Percentiles rank a stretch among this genome's conserved stretches.
Conservation (phyloP, 64 coral and sea anemone species). For the Astreopora myriophthalma region DNA sequence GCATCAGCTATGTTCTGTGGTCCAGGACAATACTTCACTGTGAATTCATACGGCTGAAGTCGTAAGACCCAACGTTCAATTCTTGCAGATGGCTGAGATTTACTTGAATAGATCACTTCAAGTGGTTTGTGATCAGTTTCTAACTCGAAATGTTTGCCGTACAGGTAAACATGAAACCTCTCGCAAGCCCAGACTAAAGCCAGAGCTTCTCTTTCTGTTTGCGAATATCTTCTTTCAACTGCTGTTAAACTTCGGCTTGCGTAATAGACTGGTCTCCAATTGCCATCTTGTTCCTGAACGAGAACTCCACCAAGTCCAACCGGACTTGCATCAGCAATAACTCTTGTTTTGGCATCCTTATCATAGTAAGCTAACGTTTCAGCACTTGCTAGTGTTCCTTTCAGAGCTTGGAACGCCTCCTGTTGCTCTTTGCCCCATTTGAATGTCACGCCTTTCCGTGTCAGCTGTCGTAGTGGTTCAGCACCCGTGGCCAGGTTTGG, state of each 20-base stretch:
- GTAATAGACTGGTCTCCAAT: neutral
- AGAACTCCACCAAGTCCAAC: neutral
- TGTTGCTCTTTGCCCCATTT: neutral
- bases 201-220: neutral
- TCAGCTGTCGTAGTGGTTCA: conserved; percentile 7
- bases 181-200: neutral
- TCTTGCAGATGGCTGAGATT: neutral
- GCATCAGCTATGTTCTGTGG: neutral
- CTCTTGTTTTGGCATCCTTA: conserved; percentile 11
- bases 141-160: neutral
- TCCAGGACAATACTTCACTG: neutral
- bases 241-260: neutral
- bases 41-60: neutral
- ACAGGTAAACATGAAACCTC: neutral
- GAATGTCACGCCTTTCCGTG: neutral
- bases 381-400: neutral
- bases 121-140: neutral
- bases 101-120: neutral
- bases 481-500: conserved; percentile 32
- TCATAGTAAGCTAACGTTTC: conserved; percentile 15
- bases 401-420: neutral
- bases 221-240: neutral
- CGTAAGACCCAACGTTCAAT: neutral
- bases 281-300: neutral
- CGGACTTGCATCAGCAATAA: neutral